Conservation (phyloP, 1,140 invertebrate species). For the Leptinotarsa defecta region DNA sequence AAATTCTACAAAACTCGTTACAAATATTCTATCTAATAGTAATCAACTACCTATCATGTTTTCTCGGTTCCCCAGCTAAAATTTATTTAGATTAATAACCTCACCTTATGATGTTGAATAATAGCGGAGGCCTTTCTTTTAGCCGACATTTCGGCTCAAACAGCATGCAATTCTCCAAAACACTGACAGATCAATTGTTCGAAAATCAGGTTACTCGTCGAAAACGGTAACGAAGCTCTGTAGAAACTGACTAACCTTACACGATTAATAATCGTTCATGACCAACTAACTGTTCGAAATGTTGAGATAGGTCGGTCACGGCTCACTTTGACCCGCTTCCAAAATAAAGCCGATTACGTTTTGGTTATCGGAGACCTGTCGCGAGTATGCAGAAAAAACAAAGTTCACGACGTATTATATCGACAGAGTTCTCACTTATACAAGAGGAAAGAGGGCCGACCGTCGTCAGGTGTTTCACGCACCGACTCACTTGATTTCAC, state of each 20-base stretch:
- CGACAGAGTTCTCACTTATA: not conserved
- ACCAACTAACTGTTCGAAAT: slow-evolving; percentile 53
- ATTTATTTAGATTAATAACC: slow-evolving; percentile 10
- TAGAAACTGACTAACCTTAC: slow-evolving; percentile 17
- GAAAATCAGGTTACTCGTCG: not conserved
- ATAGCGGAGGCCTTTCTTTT: slow-evolving; percentile 65
- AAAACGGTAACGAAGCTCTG: not conserved
- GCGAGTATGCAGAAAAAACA: not conserved
- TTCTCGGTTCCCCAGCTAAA: too few species aligned
- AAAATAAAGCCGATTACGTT: slow-evolving; percentile 12
- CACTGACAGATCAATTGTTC: not conserved
- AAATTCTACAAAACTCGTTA: too few species aligned
- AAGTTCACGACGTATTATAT: not conserved
- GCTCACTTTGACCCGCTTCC: slow-evolving; percentile 25
- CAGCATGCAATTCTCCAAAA: not conserved
- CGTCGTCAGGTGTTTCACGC: not conserved
- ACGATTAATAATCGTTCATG: slow-evolving; percentile 40
- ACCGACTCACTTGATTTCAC: not conserved
- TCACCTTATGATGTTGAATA: slow-evolving; percentile 67
- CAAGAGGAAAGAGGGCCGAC: not conserved
- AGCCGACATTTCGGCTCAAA: slow-evolving; percentile 57
- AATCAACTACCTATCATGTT: too few species aligned
- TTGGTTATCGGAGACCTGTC: not conserved
- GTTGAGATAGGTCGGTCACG: slow-evolving; percentile 51
- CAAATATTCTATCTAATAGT: too few species aligned